phyloP scores from a whole-genome alignment of 2,113 vertebrate genomes.

The Podarcis raffonei region DNA sequence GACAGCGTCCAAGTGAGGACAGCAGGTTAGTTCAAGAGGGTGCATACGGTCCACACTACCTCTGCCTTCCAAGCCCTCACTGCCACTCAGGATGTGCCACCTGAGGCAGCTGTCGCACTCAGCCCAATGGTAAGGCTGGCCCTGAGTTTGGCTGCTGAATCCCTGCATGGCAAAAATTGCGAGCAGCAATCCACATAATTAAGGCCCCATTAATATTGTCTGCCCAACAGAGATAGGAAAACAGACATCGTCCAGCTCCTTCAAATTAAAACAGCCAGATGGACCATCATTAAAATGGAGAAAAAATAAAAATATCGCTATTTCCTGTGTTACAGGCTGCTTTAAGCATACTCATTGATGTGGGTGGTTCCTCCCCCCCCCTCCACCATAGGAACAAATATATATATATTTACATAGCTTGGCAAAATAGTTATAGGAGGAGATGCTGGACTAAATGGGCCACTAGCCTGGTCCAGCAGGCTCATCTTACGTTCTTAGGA shows the following conservation, averaged over 20 bases:
- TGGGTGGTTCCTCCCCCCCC: background rate
- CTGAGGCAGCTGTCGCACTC: too few relatives aligned
- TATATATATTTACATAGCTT: background rate
- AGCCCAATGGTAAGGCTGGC: too few relatives aligned
- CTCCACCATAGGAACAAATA: fast-evolving
- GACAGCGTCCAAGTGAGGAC: too few relatives aligned
- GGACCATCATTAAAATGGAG: background rate
- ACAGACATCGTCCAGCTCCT: background rate
- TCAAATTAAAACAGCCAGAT: constrained; percentile 11
- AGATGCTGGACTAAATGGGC: too few relatives aligned
- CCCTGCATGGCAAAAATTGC: background rate
- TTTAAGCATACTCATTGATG: fast-evolving
- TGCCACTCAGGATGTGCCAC: too few relatives aligned
- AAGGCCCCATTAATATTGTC: background rate
- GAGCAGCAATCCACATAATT: background rate
- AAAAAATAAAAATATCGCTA: background rate
- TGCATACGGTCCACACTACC: too few relatives aligned
- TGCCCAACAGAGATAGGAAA: constrained; percentile 6
- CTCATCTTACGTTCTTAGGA: too few relatives aligned
- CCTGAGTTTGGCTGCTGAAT: background rate
- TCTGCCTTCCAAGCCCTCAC: too few relatives aligned
- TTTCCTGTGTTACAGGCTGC: background rate
- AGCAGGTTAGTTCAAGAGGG: too few relatives aligned
- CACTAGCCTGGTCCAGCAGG: too few relatives aligned
- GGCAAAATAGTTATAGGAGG: background rate